A percentile compares a stretch with the other conserved stretches of the same genome.
phyloP scores from a whole-genome alignment of 2,888 invertebrate species.

The Smittia sp. region DNA sequence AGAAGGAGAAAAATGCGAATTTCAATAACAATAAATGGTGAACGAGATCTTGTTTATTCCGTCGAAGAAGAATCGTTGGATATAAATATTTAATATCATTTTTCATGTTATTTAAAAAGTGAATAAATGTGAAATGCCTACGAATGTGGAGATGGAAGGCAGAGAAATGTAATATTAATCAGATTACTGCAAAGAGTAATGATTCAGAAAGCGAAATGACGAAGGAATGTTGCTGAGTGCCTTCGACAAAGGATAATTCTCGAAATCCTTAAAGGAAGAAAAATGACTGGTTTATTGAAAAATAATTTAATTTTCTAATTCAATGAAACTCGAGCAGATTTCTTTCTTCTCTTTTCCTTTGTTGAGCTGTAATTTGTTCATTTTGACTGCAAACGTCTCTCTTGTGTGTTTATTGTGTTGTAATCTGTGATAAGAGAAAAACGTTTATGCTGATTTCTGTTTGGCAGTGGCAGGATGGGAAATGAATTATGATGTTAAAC shows the following conservation, averaged over 20 bases:
- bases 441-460: not conserved
- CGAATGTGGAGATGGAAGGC: not conserved
- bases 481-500: not conserved
- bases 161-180: slow-evolving; percentile 39
- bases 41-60: not conserved
- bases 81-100: slow-evolving; percentile 38
- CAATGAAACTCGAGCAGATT: slow-evolving; percentile 34
- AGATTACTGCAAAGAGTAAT: slow-evolving; percentile 39
- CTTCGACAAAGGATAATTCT: slow-evolving; percentile 22
- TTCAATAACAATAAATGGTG: slow-evolving; percentile 34
- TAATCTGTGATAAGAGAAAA: slow-evolving; percentile 22
- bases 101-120: slow-evolving; percentile 36
- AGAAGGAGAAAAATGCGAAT: slow-evolving; percentile 2
- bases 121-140: slow-evolving; percentile 12
- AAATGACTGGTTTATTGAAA: slow-evolving; percentile 39
- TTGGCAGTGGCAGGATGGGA: not conserved
- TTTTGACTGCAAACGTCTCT: slow-evolving; percentile 2
- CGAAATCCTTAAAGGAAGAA: slow-evolving; percentile 14
- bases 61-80: not conserved
- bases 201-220: slow-evolving; percentile 33
- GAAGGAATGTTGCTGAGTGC: slow-evolving; percentile 35
- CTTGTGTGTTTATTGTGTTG: slow-evolving; percentile 14
- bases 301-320: slow-evolving; percentile 41
- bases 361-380: slow-evolving; percentile 21
- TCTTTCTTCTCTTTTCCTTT: slow-evolving; percentile 2